Evolutionary conservation across 1,140 invertebrate genomes (phyloP).

Genomic region (Drosophila triauraria): DNA sequence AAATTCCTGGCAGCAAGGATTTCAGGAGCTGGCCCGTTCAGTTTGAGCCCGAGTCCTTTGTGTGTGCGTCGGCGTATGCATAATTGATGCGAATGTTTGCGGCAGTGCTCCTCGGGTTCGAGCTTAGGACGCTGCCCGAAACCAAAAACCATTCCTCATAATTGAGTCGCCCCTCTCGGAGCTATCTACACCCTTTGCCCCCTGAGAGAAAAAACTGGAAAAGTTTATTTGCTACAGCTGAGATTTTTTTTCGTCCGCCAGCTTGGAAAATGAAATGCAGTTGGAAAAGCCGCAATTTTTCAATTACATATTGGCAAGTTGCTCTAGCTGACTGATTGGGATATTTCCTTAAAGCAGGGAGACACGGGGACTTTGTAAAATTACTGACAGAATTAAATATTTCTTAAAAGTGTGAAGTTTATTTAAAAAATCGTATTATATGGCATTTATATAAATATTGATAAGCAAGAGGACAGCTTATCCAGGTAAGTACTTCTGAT

Average conservation of each 20-base stretch:
- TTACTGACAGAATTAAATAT: background rate
- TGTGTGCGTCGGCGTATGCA: slow-evolving; percentile 76
- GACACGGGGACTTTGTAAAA: background rate
- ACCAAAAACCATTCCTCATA: slow-evolving; percentile 56
- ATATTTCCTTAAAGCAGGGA: background rate
- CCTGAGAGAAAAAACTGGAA: slow-evolving; percentile 13
- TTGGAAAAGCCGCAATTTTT: slow-evolving; percentile 58
- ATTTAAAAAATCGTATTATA: too few species aligned
- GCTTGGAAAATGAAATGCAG: slow-evolving; percentile 55
- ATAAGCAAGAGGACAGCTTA: too few species aligned
- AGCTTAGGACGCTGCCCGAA: slow-evolving; percentile 53
- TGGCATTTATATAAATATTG: too few species aligned
- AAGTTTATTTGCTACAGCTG: slow-evolving; percentile 52
- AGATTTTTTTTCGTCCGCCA: slow-evolving; percentile 46
- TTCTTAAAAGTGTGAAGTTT: background rate
- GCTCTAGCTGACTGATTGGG: background rate
- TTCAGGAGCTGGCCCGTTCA: slow-evolving; percentile 30
- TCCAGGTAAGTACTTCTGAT: too few species aligned
- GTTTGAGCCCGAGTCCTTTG: slow-evolving; percentile 22
- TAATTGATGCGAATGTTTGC: slow-evolving; percentile 84
- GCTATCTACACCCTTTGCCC: background rate
- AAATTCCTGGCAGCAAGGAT: slow-evolving; percentile 53
- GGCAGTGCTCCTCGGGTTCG: slow-evolving; percentile 36
- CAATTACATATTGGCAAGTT: slow-evolving; percentile 49
- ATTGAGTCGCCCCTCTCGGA: slow-evolving; percentile 39